Conservation (phyloP, 1,140 invertebrate genomes). For the Bombus terrestris region DNA sequence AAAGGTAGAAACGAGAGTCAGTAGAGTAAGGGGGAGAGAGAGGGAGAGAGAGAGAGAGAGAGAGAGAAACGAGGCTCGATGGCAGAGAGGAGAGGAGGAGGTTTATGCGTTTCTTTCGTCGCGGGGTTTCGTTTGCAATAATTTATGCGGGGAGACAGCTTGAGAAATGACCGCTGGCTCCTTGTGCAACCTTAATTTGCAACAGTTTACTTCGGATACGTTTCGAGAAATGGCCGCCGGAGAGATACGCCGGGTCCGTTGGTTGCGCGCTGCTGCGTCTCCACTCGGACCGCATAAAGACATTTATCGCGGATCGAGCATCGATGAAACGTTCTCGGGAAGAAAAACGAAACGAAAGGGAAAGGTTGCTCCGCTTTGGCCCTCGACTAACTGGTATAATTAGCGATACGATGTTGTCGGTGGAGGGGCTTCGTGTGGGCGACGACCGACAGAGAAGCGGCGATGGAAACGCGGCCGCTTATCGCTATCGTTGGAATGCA, state of each 20-base stretch:
- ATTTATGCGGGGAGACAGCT: conserved; percentile 80
- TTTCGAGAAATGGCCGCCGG: conserved; percentile 76
- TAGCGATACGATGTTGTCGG: conserved; percentile 28
- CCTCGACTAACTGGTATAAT: conserved; percentile 38
- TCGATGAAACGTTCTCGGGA: conserved; percentile 43
- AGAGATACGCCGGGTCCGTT: conserved; percentile 56
- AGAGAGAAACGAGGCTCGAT: conserved; percentile 31
- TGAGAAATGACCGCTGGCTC: conserved; percentile 80
- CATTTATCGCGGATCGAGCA: conserved; percentile 69
- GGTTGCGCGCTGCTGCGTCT: conserved; percentile 45
- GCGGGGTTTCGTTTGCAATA: conserved; percentile 79
- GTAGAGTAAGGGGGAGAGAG: too few species aligned
- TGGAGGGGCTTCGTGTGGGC: conserved; percentile 9
- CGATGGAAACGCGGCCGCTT: not conserved
- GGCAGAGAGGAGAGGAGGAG: conserved; percentile 53
- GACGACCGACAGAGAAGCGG: not conserved
- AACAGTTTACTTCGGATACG: conserved; percentile 77
- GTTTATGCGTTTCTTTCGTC: conserved; percentile 79
- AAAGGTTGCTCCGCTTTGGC: not conserved
- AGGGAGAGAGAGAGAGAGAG: not conserved
- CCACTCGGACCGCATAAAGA: conserved; percentile 65
- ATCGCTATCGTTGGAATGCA: conserved; percentile 25
- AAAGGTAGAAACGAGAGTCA: conserved; percentile 35
- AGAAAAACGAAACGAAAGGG: not conserved
- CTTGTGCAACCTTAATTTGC: conserved; percentile 80